Evolutionary conservation across 92 coral and sea anemone species (phyloP), one percentile per base, ranked within the genome.

Genomic region (Scolanthus callimorphus): DNA sequence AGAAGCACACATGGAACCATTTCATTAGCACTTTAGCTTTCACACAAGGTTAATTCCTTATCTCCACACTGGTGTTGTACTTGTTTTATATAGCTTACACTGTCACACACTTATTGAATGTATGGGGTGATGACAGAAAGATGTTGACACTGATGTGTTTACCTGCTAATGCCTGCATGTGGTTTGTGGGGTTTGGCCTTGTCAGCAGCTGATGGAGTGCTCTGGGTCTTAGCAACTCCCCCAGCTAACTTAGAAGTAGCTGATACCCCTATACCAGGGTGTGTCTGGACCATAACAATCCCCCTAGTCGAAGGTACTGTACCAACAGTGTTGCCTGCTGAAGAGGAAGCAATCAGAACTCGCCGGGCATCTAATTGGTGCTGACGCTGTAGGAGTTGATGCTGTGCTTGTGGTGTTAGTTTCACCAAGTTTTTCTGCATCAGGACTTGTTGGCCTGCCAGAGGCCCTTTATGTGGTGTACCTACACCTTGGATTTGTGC

Each of bases 111-210:
- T n/a, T n/a, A n/a, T n/a, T n/a, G n/a, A n/a, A n/a, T n/a, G n/a
- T n/a, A n/a, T n/a, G n/a, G n/a, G n/a, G n/a, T n/a, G n/a, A n/a
- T n/a, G n/a, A n/a, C n/a, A n/a, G n/a, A n/a, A n/a, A n/a, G n/a
- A n/a, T n/a, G n/a, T n/a, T n/a, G n/a, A n/a, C n/a, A n/a, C n/a
- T n/a, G n/a, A n/a, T n/a, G n/a, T n/a, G n/a, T n/a, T n/a, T 50
- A 87, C 96, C 96, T 87, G 78, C 96, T 87, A 11, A 87, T 83
- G 17, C 96, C 96, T 48, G 96, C 68, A 63, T 90, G 80, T 37
- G 90, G 71, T 29, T 90, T 88, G 55, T 89, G 94, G 70, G 88
- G 87, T 12, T 6, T 9, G 4, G 89, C 53, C 55, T 88, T 88
- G 20, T 88, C 96, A 15, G 85, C 84, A 17, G 76, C 90, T 25